Evolutionary conservation across 2,797 vertebrate genomes (phyloP).

Genomic region (Enoplosus armatus): DNA sequence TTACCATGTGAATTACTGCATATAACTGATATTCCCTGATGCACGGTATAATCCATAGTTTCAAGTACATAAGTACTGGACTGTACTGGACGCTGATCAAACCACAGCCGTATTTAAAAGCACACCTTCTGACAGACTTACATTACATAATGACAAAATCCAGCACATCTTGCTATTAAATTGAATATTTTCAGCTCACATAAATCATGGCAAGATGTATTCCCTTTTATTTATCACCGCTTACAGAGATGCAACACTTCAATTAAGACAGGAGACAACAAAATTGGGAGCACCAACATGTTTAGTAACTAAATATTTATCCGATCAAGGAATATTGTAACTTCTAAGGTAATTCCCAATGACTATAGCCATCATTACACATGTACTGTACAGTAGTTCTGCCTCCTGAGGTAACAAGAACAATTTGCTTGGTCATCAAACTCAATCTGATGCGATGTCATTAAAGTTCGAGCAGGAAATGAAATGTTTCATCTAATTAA

Average conservation of each 20-base stretch:
- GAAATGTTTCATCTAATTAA: not conserved
- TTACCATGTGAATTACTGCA: not conserved
- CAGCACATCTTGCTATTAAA: not conserved
- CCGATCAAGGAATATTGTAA: not conserved
- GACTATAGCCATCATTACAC: not conserved
- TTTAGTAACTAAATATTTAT: not conserved
- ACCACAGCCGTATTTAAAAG: not conserved
- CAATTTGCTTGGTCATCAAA: not conserved
- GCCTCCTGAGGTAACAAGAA: not conserved
- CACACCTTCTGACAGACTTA: not conserved
- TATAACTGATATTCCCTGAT: not conserved
- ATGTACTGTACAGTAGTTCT: not conserved
- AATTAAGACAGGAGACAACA: not conserved
- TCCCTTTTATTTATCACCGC: not conserved
- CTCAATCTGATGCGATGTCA: not conserved
- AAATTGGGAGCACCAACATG: not conserved
- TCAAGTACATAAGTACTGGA: not conserved
- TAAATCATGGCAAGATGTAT: not conserved
- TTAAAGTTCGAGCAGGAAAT: conserved; percentile 1
- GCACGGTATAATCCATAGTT: not conserved
- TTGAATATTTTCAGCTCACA: not conserved
- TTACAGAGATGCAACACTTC: not conserved
- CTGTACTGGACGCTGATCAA: not conserved
- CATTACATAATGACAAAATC: not conserved
- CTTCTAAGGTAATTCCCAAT: not conserved